Base-by-base conservation (phyloP, 2,113 vertebrate species). In the Hipposideros armiger region DNA sequence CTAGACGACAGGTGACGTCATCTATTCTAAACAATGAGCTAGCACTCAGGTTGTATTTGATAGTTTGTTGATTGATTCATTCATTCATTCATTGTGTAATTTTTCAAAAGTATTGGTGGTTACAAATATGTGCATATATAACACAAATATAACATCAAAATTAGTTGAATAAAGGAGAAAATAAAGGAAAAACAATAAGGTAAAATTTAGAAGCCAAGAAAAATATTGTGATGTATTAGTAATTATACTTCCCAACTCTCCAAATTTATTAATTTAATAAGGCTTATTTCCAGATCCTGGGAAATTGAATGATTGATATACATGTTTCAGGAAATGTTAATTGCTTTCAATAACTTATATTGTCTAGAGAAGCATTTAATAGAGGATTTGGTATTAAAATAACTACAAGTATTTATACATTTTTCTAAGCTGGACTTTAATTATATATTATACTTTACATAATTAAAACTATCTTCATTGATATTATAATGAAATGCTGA, bases 401-500 rank as follows among this genome's bases (percentile, higher is more conserved):
- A 69, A 76, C 83, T 83, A 76, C 0, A 13, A 45, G 36, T 47
- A 58, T 5, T 54, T 50, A n/a, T 13, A 54, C 1, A 47, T 47
- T 50, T 67, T 93, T 54, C 45, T 64, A 26, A 82, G 11, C 73
- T 76, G 5, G 4, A 1, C 1, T 92, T 94, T 88, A 67, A 52
- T 62, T 95, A 60, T 17, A 77, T 24, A 70, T 1, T 76, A 8
- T 36, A 1, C 0, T 70, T 92, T 76, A n/a, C 13, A 58, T 32
- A 70, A 77, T 54, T 91, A 54, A 93, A 64, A 78, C 70, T 81
- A 81, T 36, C 30, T 97, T 96, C 47, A 52, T 20, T 76, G 22
- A 50, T 69, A 3, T 86, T 54, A 52, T 54, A 0, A 32, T 69
- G 7, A 54, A 26, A 62, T 66, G 40, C 4, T 28, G 11, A 62